Percentiles rank a stretch among this genome's conserved stretches.
These are phyloP conservation scores for Dromaius novaehollandiae DNA, from an alignment of 2,113 vertebrate species.

Conservation along the genomic window DNA sequence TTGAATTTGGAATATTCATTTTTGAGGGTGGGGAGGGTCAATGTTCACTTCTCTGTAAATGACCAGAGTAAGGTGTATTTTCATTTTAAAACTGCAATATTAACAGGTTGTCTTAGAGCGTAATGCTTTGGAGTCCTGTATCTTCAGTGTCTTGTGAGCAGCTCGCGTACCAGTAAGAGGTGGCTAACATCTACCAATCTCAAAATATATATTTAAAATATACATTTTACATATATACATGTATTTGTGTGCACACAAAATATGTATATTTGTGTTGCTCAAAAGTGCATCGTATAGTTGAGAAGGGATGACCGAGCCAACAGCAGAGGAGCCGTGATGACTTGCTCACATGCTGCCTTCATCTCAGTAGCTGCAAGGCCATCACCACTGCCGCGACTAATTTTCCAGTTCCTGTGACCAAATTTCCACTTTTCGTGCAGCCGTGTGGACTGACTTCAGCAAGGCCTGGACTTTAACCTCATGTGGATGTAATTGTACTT, in stretches of 20 bases:
- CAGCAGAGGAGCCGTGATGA: not conserved
- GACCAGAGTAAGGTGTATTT: not conserved
- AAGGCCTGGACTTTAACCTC: not conserved
- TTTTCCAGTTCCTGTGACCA: not conserved
- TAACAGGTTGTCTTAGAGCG: not conserved
- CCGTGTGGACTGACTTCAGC: not conserved
- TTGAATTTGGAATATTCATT: not conserved
- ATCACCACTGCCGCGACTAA: fast-evolving
- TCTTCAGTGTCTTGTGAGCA: not conserved
- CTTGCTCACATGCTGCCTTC: not conserved
- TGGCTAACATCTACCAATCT: not conserved
- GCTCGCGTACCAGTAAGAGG: not conserved
- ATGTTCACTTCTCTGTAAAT: not conserved
- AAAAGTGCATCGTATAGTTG: not conserved
- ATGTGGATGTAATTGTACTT: not conserved
- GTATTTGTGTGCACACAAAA: too few relatives aligned
- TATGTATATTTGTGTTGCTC: not conserved
- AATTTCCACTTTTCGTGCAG: not conserved
- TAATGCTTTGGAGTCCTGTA: not conserved
- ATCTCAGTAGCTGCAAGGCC: not conserved
- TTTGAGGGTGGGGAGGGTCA: not conserved
- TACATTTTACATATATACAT: too few relatives aligned
- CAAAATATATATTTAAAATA: not conserved
- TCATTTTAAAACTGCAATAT: not conserved
- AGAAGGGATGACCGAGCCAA: not conserved